Conservation (phyloP, 35 echinoderm and acorn worm genomes). For the Holothuria glaberrima region DNA sequence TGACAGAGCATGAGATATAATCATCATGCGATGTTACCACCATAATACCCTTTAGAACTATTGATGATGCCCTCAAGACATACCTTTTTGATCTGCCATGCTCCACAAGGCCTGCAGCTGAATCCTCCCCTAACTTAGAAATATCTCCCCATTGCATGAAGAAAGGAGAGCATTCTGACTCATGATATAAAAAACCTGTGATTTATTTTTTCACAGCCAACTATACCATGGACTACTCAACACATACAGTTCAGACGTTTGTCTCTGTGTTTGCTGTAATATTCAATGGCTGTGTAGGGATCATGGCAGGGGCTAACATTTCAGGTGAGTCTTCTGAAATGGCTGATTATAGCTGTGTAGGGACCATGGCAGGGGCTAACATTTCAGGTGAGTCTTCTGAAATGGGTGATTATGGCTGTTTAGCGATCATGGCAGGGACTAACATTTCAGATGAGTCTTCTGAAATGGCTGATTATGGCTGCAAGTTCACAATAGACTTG, state of each 20-base stretch:
- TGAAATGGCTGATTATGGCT: not conserved
- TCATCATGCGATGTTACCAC: too few species aligned
- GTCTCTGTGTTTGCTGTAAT: constrained; percentile 88
- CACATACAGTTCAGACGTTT: constrained; percentile 61
- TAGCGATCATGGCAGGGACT: not conserved
- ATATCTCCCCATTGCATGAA: too few species aligned
- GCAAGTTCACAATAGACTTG: too few species aligned
- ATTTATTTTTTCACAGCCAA: constrained; percentile 52
- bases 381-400: constrained; percentile 78
- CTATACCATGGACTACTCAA: constrained; percentile 79
- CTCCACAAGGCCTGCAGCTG: too few species aligned
- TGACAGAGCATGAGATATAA: too few species aligned
- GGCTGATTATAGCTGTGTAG: not conserved
- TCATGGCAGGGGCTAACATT: constrained; percentile 98
- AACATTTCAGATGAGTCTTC: constrained; percentile 88
- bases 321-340: constrained; percentile 70
- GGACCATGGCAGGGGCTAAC: constrained; percentile 50
- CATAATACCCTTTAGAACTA: too few species aligned
- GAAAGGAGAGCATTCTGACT: too few species aligned
- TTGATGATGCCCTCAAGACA: too few species aligned
- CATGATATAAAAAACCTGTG: not conserved
- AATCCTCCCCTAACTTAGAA: too few species aligned
- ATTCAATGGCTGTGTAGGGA: constrained; percentile 94
- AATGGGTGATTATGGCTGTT: not conserved
- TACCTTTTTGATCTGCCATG: too few species aligned